Conservation (phyloP, 2,888 invertebrate genomes). For the Myopa tessellatipennis region DNA sequence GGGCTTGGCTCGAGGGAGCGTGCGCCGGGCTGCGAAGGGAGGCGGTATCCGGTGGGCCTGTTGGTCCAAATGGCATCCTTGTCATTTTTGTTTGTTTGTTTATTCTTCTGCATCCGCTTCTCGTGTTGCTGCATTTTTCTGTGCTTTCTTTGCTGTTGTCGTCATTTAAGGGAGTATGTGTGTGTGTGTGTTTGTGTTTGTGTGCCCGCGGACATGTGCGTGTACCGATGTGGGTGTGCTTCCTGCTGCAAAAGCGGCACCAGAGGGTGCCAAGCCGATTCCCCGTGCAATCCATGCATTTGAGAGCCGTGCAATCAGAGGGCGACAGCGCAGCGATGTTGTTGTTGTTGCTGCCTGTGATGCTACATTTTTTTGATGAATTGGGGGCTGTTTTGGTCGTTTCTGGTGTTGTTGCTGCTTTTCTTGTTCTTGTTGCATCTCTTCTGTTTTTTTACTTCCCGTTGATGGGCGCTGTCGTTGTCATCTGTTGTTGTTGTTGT, state of each 20-base stretch:
- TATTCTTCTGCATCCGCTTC: conserved; percentile 9
- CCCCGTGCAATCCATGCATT: conserved; percentile 7
- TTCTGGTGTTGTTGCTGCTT: not conserved
- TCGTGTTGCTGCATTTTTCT: conserved; percentile 25
- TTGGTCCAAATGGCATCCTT: not conserved
- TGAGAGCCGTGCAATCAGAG: not conserved
- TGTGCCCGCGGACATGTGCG: not conserved
- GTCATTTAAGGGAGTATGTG: not conserved
- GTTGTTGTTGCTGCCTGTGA: not conserved
- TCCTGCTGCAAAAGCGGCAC: not conserved
- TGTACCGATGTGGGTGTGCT: not conserved
- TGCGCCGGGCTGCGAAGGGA: not conserved
- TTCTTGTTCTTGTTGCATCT: not conserved
- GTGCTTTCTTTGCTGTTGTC: conserved; percentile 26
- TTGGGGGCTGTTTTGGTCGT: conserved; percentile 15
- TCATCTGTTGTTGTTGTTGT: conserved; percentile 14
- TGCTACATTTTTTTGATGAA: conserved; percentile 4
- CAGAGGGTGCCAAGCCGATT: not conserved
- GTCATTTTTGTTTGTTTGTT: not conserved
- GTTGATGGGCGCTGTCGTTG: conserved; percentile 17
- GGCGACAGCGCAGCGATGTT: not conserved
- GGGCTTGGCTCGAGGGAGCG: not conserved
- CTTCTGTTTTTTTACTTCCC: not conserved
- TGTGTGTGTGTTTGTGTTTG: not conserved
- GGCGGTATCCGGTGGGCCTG: not conserved